Evolutionary conservation across 2,797 vertebrate genomes (phyloP).

Genomic region (Lithobates sylvaticus): DNA sequence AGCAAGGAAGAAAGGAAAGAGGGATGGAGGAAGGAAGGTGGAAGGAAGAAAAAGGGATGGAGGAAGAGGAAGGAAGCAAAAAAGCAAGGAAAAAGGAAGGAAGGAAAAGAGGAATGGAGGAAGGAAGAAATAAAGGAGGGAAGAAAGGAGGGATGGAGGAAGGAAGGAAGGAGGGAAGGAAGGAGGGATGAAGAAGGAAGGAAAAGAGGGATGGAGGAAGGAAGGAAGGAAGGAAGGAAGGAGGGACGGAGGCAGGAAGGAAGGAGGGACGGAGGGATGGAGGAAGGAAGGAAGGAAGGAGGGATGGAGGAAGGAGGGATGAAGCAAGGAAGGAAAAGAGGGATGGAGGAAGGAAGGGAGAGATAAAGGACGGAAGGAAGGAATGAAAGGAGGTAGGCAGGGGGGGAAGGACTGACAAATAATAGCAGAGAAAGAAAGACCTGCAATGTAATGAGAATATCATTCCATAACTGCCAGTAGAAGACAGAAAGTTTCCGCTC

Average conservation of each 20-base stretch:
- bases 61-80: no score
- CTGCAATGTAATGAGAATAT: no score
- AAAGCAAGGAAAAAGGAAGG: no score
- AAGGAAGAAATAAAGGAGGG: no score
- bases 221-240: no score
- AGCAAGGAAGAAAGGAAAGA: no score
- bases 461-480: background rate
- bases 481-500: conserved; percentile 14
- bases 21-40: no score
- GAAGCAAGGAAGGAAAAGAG: background rate
- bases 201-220: background rate
- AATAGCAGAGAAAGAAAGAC: background rate
- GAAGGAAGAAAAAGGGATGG: no score
- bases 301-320: background rate
- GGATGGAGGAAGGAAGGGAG: background rate
- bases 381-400: background rate
- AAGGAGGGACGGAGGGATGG: background rate
- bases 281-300: background rate
- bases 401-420: background rate
- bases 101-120: no score
- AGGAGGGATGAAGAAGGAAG: no score
- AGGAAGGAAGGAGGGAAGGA: no score
- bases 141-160: no score
- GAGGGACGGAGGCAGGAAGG: background rate
- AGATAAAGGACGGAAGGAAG: background rate